These are phyloP conservation scores for Coreius guichenoti DNA, from an alignment of 2,797 vertebrate genomes.

Conservation along the genomic window DNA sequence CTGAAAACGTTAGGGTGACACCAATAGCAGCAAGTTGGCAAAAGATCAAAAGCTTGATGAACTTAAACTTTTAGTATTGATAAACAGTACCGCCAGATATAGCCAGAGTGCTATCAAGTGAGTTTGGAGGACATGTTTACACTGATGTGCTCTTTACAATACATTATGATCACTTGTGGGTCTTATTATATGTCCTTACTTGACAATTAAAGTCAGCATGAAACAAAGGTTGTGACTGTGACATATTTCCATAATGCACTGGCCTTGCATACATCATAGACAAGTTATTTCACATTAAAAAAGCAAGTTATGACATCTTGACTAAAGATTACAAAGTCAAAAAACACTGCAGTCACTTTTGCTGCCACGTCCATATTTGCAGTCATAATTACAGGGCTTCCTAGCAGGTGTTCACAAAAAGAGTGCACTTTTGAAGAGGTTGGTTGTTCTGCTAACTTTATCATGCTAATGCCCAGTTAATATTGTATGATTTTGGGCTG, in stretches of 20 bases:
- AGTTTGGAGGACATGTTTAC: neutral
- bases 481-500: too few species aligned
- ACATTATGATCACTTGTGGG: neutral
- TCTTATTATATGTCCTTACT: neutral
- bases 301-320: neutral
- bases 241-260: too few species aligned
- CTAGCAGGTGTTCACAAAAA: neutral
- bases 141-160: neutral
- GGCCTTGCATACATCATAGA: too few species aligned
- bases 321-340: neutral
- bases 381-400: neutral
- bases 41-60: slow-evolving; percentile 12
- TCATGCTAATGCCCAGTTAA: too few species aligned
- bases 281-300: neutral
- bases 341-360: neutral
- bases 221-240: too few species aligned
- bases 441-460: too few species aligned
- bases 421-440: neutral
- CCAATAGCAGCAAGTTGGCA: slow-evolving; percentile 1
- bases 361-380: neutral
- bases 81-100: neutral
- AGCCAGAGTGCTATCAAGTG: neutral
- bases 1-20: slow-evolving; percentile 16
- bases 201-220: neutral
- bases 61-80: neutral